Evolutionary conservation across 37 sponge, comb jelly and placozoan species (phyloP).

Genomic region (Bolinopsis microptera): DNA sequence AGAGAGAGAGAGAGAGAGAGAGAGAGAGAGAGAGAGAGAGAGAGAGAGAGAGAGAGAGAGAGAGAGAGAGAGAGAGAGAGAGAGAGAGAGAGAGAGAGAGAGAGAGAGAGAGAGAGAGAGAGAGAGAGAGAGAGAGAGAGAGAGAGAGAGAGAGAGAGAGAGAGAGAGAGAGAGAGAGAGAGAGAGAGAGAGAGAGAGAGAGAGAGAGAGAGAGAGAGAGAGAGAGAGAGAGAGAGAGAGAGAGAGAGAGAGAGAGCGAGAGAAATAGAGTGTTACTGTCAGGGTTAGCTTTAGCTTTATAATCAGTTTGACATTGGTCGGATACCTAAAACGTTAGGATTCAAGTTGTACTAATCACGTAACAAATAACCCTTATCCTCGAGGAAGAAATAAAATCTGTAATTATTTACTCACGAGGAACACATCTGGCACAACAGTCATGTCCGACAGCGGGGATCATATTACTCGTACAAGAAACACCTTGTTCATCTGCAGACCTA

Average conservation of each 20-base stretch:
- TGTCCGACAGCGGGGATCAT: not conserved
- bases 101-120: not conserved
- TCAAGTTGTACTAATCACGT: no score
- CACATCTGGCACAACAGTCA: conserved; percentile 46
- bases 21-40: not conserved
- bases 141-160: not conserved
- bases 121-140: not conserved
- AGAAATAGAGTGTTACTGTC: not conserved
- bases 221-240: not conserved
- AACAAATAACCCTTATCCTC: no score
- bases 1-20: not conserved
- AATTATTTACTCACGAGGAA: conserved; percentile 20
- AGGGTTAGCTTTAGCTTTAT: no score
- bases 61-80: not conserved
- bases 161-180: not conserved
- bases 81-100: not conserved
- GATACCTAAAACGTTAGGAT: no score
- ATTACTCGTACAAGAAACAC: not conserved
- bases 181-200: not conserved
- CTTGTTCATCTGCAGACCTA: no score
- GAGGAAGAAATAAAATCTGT: no score
- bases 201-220: not conserved
- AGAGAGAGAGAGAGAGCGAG: not conserved
- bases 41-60: not conserved
- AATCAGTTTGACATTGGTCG: no score